phyloP scores from a whole-genome alignment of 2,797 vertebrate species.

The Artibeus lituratus region DNA sequence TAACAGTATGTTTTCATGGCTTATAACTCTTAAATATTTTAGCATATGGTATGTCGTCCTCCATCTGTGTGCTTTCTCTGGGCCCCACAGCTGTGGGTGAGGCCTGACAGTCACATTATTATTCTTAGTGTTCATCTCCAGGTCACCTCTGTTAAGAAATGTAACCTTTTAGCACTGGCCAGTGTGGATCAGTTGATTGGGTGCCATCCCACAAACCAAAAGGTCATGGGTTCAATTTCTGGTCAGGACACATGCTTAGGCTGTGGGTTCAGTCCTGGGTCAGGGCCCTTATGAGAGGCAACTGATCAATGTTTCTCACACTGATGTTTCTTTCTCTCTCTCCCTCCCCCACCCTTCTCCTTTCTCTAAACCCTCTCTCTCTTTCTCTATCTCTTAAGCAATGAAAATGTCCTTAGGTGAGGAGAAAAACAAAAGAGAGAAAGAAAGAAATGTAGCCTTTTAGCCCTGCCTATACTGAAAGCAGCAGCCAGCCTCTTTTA shows the following conservation, averaged over 20 bases:
- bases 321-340: not conserved
- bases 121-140: not conserved
- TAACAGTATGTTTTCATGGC: not conserved
- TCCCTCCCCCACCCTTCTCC: not conserved
- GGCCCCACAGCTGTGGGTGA: not conserved
- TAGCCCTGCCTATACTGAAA: not conserved
- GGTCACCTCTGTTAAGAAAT: not conserved
- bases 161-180: not conserved
- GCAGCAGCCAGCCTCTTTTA: not conserved
- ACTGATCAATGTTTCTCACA: not conserved
- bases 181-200: not conserved
- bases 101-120: not conserved
- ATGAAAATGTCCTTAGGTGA: not conserved
- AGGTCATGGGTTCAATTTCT: not conserved
- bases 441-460: not conserved
- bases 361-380: not conserved
- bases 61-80: not conserved
- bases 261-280: not conserved
- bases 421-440: too few species aligned
- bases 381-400: not conserved
- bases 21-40: slow-evolving; percentile 21
- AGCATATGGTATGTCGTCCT: not conserved
- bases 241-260: not conserved
- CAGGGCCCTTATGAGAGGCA: not conserved
- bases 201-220: not conserved